Evolutionary conservation across 2,888 invertebrate genomes (phyloP).

Genomic region (Alitta virens): DNA sequence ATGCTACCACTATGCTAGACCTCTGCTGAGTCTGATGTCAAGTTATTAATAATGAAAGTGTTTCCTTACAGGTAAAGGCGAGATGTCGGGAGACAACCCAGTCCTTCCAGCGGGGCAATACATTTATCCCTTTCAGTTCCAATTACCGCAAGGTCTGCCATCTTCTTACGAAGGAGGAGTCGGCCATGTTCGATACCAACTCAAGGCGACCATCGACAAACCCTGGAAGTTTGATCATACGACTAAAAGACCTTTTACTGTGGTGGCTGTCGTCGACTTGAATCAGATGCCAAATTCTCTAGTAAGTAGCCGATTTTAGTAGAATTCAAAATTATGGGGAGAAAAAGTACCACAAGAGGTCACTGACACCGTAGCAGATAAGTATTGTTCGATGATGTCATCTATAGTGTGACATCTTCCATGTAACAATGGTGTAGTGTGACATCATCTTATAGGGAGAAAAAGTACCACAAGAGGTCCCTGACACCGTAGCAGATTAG

Average conservation of each 20-base stretch:
- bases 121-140: conserved; percentile 76
- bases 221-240: conserved; percentile 84
- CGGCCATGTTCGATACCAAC: conserved; percentile 74
- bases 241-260: conserved; percentile 77
- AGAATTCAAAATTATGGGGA: too few relatives aligned
- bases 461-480: too few relatives aligned
- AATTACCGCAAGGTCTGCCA: conserved; percentile 63
- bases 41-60: too few relatives aligned
- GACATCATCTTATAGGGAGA: too few relatives aligned
- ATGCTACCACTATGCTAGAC: too few relatives aligned
- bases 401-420: too few relatives aligned
- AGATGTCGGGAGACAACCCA: conserved; percentile 15
- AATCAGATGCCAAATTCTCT: conserved; percentile 59
- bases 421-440: too few relatives aligned
- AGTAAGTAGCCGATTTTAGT: neutral
- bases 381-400: too few relatives aligned
- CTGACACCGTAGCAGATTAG: too few relatives aligned
- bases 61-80: conserved; percentile 6
- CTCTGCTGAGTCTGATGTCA: too few relatives aligned
- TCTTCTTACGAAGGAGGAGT: conserved; percentile 44
- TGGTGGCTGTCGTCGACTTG: conserved; percentile 77
- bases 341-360: too few relatives aligned
- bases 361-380: too few relatives aligned
- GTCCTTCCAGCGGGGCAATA: conserved; percentile 68
- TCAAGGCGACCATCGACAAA: conserved; percentile 75